phyloP scores from a whole-genome alignment of 2,888 invertebrate genomes.

The Latheticus oryzae region DNA sequence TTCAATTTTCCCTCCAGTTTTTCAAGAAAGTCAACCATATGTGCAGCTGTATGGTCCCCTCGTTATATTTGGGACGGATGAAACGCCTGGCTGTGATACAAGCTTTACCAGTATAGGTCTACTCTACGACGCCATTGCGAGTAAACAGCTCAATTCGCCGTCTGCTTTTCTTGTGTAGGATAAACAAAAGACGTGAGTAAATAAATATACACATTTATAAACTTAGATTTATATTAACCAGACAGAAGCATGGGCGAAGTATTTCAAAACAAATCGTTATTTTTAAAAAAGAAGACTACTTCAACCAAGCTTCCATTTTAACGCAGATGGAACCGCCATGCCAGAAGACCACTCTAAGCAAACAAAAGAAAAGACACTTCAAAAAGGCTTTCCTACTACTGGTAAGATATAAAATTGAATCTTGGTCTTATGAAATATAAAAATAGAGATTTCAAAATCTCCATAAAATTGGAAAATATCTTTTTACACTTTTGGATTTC shows the following conservation, averaged over 20 bases:
- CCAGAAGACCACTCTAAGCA: too few relatives aligned
- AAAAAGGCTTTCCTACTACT: too few relatives aligned
- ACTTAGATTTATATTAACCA: slow-evolving; percentile 54
- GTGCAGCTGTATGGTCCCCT: slow-evolving; percentile 40
- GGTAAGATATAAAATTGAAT: too few relatives aligned
- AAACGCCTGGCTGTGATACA: slow-evolving; percentile 43
- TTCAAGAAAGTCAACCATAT: slow-evolving; percentile 40
- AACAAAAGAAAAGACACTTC: too few relatives aligned
- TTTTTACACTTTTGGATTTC: too few relatives aligned
- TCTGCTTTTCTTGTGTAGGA: slow-evolving; percentile 48
- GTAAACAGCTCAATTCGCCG: slow-evolving; percentile 56
- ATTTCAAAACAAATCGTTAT: slow-evolving; percentile 35
- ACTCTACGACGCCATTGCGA: slow-evolving; percentile 57
- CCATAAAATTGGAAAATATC: too few relatives aligned
- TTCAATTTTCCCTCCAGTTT: slow-evolving; percentile 48
- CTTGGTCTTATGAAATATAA: too few relatives aligned
- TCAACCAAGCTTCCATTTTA: slow-evolving; percentile 5
- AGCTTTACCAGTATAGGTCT: slow-evolving; percentile 45
- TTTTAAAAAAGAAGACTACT: slow-evolving; percentile 11
- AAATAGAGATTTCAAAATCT: too few relatives aligned
- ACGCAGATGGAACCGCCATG: neutral
- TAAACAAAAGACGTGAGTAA: slow-evolving; percentile 55
- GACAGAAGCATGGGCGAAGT: slow-evolving; percentile 44
- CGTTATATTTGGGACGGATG: slow-evolving; percentile 43
- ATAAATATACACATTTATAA: slow-evolving; percentile 51